phyloP scores from a whole-genome alignment of 1,140 invertebrate genomes.

The Papilio dardanus region DNA sequence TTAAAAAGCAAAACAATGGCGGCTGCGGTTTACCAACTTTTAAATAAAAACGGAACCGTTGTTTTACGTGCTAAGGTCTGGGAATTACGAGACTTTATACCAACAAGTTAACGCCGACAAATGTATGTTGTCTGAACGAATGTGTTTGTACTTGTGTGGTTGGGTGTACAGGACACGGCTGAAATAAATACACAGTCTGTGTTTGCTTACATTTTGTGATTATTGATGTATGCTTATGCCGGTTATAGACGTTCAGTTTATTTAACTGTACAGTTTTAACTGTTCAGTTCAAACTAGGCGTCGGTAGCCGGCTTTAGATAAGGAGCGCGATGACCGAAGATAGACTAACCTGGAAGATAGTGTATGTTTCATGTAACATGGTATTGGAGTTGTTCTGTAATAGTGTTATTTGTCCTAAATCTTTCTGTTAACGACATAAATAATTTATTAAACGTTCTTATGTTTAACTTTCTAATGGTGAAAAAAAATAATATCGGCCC shows the following conservation, averaged over 20 bases:
- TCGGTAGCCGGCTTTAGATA: no score
- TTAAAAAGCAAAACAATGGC: slow-evolving; percentile 16
- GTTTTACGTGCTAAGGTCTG: not conserved
- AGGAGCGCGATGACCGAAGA: no score
- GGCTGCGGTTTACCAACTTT: not conserved
- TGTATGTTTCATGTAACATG: no score
- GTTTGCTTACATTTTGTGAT: slow-evolving; percentile 18
- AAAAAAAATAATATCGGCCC: no score
- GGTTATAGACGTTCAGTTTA: not conserved
- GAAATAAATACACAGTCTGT: slow-evolving; percentile 16
- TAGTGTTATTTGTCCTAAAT: no score
- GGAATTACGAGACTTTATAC: not conserved
- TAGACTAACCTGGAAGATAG: no score
- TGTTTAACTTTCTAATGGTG: no score
- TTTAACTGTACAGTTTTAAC: not conserved
- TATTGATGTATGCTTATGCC: not conserved
- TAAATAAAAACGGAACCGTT: not conserved
- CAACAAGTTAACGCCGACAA: slow-evolving; percentile 27
- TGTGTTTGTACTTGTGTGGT: not conserved
- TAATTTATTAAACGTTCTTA: no score
- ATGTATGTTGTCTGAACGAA: not conserved
- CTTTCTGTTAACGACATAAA: no score
- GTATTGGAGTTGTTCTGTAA: no score
- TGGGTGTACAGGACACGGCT: not conserved
- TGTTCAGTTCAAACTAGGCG: no score